These are phyloP conservation scores for Motacilla alba DNA, from an alignment of 2,113 vertebrate genomes.

Conservation along the genomic window DNA sequence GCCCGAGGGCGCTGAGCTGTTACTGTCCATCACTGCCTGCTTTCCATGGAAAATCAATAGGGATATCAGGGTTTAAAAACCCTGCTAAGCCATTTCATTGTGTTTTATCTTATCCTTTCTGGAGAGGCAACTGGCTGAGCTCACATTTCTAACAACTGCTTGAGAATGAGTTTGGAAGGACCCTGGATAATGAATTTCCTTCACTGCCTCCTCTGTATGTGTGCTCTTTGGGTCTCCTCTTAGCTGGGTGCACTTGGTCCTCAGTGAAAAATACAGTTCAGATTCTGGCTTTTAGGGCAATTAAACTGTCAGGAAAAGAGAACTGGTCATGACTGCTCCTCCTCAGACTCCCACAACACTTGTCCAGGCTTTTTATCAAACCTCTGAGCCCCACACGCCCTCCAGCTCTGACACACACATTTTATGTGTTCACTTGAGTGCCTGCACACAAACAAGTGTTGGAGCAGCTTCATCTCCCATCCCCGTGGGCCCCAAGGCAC, in stretches of 20 bases:
- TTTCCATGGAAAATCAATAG: conserved; percentile 26
- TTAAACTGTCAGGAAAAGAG: background rate
- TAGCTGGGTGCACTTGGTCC: background rate
- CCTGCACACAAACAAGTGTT: background rate
- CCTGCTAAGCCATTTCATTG: background rate
- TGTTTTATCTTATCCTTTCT: background rate
- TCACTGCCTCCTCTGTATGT: background rate
- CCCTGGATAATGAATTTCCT: background rate
- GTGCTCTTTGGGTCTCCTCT: background rate
- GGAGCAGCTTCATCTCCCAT: background rate
- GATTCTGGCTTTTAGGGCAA: background rate
- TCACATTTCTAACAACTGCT: background rate
- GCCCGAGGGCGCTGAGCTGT: background rate
- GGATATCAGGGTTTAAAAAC: background rate
- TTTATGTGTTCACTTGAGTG: background rate
- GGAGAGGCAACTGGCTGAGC: background rate
- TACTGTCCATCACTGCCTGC: background rate
- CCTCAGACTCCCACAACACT: background rate
- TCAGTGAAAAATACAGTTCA: background rate
- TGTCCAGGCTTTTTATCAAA: conserved; percentile 18
- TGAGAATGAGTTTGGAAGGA: background rate
- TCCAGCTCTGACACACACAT: background rate
- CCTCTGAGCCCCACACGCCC: background rate
- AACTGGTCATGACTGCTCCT: background rate
- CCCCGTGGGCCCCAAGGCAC: background rate